These are phyloP conservation scores for Cosmorhoe ocellata DNA, from an alignment of 2,888 invertebrate genomes.

Conservation along the genomic window DNA sequence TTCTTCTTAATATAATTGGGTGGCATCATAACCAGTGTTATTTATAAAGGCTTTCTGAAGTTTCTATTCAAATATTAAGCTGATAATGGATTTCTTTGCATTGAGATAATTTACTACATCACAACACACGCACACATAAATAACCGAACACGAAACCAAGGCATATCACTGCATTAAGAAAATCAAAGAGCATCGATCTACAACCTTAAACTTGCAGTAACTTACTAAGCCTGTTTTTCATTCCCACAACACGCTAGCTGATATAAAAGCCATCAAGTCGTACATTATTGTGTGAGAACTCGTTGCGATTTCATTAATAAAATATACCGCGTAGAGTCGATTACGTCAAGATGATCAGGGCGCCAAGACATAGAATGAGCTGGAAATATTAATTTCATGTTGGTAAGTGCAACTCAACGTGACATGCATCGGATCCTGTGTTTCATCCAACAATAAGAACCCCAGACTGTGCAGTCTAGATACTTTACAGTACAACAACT, in stretches of 20 bases:
- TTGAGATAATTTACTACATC: no score
- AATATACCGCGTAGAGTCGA: slow-evolving; percentile 55
- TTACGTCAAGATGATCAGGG: slow-evolving; percentile 54
- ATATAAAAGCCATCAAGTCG: slow-evolving; percentile 19
- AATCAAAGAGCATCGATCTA: slow-evolving; percentile 2
- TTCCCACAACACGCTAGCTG: slow-evolving; percentile 8
- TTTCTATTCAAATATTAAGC: neutral
- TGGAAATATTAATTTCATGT: slow-evolving; percentile 56
- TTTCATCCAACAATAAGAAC: slow-evolving; percentile 4
- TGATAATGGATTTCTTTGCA: no score
- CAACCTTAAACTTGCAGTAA: neutral
- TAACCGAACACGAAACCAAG: no score
- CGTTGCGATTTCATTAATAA: slow-evolving; percentile 50
- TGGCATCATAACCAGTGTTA: slow-evolving; percentile 16
- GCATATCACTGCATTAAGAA: neutral
- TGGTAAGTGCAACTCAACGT: slow-evolving; percentile 31
- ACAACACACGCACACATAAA: no score
- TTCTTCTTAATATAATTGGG: slow-evolving; percentile 20
- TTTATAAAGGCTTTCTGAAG: slow-evolving; percentile 15
- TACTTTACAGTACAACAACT: neutral
- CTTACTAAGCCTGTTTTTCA: slow-evolving; percentile 2
- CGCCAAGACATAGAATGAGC: slow-evolving; percentile 59
- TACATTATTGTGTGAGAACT: slow-evolving; percentile 49
- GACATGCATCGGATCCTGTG: slow-evolving; percentile 20
- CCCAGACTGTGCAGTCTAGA: neutral